Evolutionary conservation across 2,113 vertebrate genomes (phyloP).

Genomic region (Ctenodactylus gundi): DNA sequence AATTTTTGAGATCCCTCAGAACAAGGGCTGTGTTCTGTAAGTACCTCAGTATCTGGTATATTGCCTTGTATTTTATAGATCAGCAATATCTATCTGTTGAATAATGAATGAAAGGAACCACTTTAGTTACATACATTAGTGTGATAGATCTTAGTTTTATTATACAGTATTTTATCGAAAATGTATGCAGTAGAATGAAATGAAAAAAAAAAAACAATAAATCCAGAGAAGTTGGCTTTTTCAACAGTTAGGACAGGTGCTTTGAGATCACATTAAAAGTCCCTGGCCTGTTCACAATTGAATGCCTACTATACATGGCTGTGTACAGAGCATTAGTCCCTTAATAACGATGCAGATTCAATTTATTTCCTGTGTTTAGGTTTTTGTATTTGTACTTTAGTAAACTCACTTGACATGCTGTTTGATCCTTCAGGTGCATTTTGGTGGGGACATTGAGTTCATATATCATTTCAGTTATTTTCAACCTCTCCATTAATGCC

Average conservation of each 20-base stretch:
- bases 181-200: not conserved
- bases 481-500: slow-evolving; percentile 47
- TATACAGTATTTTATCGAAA: not conserved
- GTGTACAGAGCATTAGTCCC: not conserved
- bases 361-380: not conserved
- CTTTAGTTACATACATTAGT: too few species aligned
- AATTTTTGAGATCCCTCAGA: not conserved
- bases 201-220: not conserved
- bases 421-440: not conserved
- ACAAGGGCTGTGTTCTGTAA: not conserved
- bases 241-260: not conserved
- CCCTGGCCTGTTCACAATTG: not conserved
- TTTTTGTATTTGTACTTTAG: not conserved
- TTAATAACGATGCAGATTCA: not conserved
- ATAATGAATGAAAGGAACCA: not conserved
- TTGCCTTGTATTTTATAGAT: not conserved
- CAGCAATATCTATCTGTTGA: not conserved
- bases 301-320: not conserved
- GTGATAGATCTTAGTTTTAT: not conserved
- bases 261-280: not conserved
- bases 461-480: slow-evolving; percentile 62
- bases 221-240: not conserved
- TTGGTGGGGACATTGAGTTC: not conserved
- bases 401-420: not conserved
- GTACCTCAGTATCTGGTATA: not conserved